Evolutionary conservation across 2,797 vertebrate genomes (phyloP), one percentile per base, ranked within the genome.

Genomic region (Pelodytes ibericus): DNA sequence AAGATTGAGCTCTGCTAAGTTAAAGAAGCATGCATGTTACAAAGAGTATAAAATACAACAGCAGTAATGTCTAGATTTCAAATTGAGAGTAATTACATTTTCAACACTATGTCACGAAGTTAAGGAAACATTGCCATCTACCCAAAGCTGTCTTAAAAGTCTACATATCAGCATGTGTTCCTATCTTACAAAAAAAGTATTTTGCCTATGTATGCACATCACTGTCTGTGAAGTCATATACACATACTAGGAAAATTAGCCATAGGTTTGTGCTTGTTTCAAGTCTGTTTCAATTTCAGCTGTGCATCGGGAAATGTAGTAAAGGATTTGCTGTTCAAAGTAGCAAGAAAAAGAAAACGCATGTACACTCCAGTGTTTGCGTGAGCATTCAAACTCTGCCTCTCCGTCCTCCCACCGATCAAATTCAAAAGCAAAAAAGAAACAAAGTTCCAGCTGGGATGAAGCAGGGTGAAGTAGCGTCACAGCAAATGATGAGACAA

Each of bases 41-140:
- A 92, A 92, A 91, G 87, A 95, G 95, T 95, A 95, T 99, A 98
- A 98, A 79, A 99, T 94, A 92, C 90, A 94, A 95, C 96, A 96
- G 95, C 94, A 93, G 94, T 95, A 95, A 94, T 92, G 95, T 97
- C 96, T 97, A 96, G 96, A 96, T 95, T 93, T 91, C 94, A 94
- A 96, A 95, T 94, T 86, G 89, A 94, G 95, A 94, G 95, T 98
- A 99, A 98, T 98, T 98, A 98, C 95, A 98, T 92, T 96, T 96
- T 95, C 92, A 93, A 92, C 90, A 88, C 90, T 97, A 95, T 99
- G 97, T 96, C 94, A 95, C 90, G 89, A 89, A 87, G 86, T 95
- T 96, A 95, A 95, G 94, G 93, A 96, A 95, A 95, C 94, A 93
- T 92, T 95, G 94, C 96, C 95, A 95, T 96, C 93, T 90, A 85